Conservation (phyloP, 2,113 vertebrate genomes). For the Cheilinus undulatus region DNA sequence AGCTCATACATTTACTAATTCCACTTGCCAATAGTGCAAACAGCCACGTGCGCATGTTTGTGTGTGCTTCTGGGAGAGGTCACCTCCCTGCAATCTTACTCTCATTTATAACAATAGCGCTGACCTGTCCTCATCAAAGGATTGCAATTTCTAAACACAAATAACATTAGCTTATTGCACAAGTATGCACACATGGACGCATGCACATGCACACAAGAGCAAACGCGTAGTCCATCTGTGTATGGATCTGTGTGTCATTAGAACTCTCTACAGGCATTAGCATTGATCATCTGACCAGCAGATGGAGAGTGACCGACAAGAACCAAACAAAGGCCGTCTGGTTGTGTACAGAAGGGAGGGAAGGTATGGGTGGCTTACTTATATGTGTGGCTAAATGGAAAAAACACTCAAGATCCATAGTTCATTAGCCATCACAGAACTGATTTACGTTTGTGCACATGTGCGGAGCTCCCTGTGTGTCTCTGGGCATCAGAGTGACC, state of each 20-base stretch:
- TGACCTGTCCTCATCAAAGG: conserved; percentile 73
- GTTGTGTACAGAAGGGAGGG: conserved; percentile 1
- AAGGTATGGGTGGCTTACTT: conserved; percentile 7
- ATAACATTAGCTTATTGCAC: conserved; percentile 62
- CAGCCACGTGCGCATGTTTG: conserved; percentile 63
- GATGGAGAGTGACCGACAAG: conserved; percentile 77
- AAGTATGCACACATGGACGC: conserved; percentile 35
- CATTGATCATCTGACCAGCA: conserved; percentile 80
- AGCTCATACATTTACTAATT: conserved; percentile 84
- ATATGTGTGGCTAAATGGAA: conserved; percentile 33
- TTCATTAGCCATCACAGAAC: conserved; percentile 46
- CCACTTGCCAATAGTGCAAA: conserved; percentile 83
- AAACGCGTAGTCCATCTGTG: conserved; percentile 55
- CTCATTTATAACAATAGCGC: conserved; percentile 80
- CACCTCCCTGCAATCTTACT: conserved; percentile 70
- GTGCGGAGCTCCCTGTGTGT: conserved; percentile 29
- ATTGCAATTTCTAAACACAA: conserved; percentile 74
- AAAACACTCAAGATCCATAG: conserved; percentile 51
- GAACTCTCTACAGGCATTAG: conserved; percentile 72
- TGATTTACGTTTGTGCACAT: conserved; percentile 22
- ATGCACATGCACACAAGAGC: conserved; percentile 16
- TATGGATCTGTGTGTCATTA: conserved; percentile 76
- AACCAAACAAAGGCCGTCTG: conserved; percentile 59
- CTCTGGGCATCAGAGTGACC: conserved; percentile 22
- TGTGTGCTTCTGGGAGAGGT: conserved; percentile 66